Evolutionary conservation across 1,140 invertebrate species (phyloP).

Genomic region (Hirudo medicinalis): DNA sequence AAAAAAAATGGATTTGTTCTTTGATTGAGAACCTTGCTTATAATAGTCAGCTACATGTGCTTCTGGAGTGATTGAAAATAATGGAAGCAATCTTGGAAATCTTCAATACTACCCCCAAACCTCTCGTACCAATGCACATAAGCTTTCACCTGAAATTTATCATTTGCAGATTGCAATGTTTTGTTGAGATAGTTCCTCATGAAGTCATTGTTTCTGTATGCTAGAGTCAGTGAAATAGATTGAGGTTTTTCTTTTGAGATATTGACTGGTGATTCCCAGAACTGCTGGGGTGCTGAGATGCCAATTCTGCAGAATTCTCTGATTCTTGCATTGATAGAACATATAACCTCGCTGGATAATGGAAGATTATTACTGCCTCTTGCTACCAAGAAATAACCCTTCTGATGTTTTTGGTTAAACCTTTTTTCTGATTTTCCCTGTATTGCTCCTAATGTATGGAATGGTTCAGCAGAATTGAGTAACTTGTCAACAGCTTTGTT

Average conservation of each 20-base stretch:
- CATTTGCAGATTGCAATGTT: conserved; percentile 1
- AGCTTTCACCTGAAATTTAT: conserved; percentile 2
- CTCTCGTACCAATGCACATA: conserved; percentile 17
- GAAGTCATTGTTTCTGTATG: background rate
- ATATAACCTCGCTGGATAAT: background rate
- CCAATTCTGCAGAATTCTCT: conserved; percentile 2
- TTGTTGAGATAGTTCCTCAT: background rate
- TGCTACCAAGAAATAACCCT: too few relatives aligned
- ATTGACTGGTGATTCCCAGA: conserved; percentile 7
- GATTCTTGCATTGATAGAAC: background rate
- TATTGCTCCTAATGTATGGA: too few relatives aligned
- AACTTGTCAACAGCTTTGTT: too few relatives aligned
- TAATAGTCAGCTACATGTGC: background rate
- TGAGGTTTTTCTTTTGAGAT: background rate
- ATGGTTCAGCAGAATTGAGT: too few relatives aligned
- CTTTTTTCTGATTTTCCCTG: too few relatives aligned
- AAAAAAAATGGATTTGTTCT: background rate
- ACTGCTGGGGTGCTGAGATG: background rate
- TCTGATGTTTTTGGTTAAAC: too few relatives aligned
- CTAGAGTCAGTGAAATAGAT: conserved; percentile 10
- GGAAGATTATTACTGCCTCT: background rate
- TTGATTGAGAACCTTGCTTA: background rate
- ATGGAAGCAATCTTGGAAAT: conserved; percentile 3
- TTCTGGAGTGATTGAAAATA: conserved; percentile 2
- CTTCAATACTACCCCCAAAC: conserved; percentile 3